Base-by-base conservation (phyloP, 2,113 vertebrate species). In the Sus scrofa region DNA sequence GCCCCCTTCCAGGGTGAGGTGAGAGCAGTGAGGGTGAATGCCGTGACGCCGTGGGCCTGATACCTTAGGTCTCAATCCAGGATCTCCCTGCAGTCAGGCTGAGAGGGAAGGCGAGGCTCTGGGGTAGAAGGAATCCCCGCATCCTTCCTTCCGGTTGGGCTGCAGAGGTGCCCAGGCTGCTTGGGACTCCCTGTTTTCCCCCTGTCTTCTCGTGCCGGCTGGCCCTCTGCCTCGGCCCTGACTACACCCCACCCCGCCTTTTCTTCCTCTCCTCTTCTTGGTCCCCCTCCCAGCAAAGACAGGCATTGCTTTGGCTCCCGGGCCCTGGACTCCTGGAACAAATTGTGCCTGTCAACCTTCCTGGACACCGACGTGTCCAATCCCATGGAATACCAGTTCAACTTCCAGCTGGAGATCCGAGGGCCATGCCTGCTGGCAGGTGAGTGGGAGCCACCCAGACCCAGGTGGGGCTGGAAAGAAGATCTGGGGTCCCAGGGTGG, bases 361-460 rank as follows among this genome's bases (percentile, higher is more conserved):
- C 98, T 99, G 97, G 99, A 99, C 95, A 98, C 97, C 0, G 98
- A 99, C 37, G 98, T 98, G 90, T 99, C 99, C 97, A 99, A 99
- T 98, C 99, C 99, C 94, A 99, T 98, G 2, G 99, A 99, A 96
- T 99, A 99, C 0, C 99, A 99, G 82, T 99, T 99, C 95, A 99
- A 98, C 98, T 99, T 99, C 98, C 99, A 99, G 81, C 98, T 99
- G 97, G 99, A 99, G 99, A 99, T 99, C 94, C 98, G 99, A 0
- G 99, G 99, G 8, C 99, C 99, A 0, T 99, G 99, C 78, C 98
- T 99, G 62, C 99, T 99, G 0, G 99, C 99, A 99, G 99, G 99
- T 99, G 93, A 98, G 97, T 12, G 14, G 50, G 12, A 5, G 37
- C 32, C 24, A 3, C 34, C 30, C 71, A 60, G 77, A 26, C 6